A percentile compares a stretch with the other conserved stretches of the same genome.
phyloP scores from a whole-genome alignment of 2,113 vertebrate species.

The Hydrochoerus hydrochaeris region DNA sequence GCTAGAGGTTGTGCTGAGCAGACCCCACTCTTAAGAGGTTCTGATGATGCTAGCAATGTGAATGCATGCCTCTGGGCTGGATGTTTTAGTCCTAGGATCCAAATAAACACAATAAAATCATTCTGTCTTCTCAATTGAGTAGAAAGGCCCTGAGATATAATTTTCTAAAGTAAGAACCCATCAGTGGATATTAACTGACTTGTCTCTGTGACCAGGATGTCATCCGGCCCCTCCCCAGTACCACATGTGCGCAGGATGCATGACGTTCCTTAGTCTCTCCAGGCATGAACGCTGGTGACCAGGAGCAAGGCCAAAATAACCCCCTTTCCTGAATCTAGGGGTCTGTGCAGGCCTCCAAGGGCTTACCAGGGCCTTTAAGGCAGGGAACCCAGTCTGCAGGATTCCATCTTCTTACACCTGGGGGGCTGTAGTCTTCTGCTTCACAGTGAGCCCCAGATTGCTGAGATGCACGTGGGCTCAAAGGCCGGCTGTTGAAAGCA shows the following conservation, averaged over 20 bases:
- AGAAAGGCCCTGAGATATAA: background rate
- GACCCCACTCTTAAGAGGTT: background rate
- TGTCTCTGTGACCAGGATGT: background rate
- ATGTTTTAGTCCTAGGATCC: background rate
- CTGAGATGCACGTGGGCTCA: background rate
- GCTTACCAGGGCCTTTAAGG: background rate
- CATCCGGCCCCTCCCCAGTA: too few species aligned
- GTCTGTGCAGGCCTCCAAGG: background rate
- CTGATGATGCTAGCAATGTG: background rate
- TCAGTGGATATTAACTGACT: background rate
- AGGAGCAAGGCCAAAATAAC: background rate
- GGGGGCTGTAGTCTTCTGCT: background rate
- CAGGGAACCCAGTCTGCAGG: background rate
- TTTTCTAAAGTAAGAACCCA: background rate
- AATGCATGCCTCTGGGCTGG: background rate
- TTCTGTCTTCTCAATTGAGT: background rate
- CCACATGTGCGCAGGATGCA: rapidly evolving
- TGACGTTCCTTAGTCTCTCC: background rate
- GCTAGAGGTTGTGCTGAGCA: rapidly evolving
- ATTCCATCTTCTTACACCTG: background rate
- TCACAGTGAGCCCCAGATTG: rapidly evolving
- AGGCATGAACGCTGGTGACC: background rate
- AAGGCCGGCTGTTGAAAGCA: background rate
- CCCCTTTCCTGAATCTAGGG: background rate
- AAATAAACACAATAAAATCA: background rate